Base-by-base conservation (phyloP, 2,797 vertebrate genomes). In the Toxotes lorentzi region DNA sequence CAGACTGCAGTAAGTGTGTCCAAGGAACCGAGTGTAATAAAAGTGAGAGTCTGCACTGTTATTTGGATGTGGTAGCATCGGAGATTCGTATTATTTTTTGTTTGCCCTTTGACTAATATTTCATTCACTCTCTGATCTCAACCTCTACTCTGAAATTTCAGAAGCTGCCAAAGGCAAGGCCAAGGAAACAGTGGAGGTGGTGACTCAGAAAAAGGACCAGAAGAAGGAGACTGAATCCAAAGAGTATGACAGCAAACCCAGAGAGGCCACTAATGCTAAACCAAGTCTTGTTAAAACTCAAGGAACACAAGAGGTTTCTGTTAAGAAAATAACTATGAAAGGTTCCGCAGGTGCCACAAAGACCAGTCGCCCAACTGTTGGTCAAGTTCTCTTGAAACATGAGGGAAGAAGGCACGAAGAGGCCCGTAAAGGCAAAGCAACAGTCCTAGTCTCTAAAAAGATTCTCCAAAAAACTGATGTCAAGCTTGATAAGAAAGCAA, bases 1-100 rank as follows among this genome's bases (percentile, higher is more conserved):
- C 84, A 47, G 96, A 97, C 88, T 98, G 97, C 84, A 86, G 94
- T 85, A 73, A 84, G 73, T 94, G 84, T 94, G 91, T 76, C 83
- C 92, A 35, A 81, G 93, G 91, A 77, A 63, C 21, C 4, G 86
- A 91, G 9, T 95, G 94, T 81, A 79, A 59, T 59, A 92, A 81
- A 82, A 93, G 85, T 92, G 48, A 60, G 5, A 30, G 3, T 59
- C 17, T 72, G 14, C n/a, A 35, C 7, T 71, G 7, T 58, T 74
- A 62, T 64, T 45, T 40, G 11, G 13, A 65, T 60, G 14, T 54
- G 23, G 2, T 62, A 58, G 12, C 23, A 35, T 47, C 16, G 8
- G 14, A 21, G 13, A 73, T 35, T 54, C 8, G 43, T 38, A 4
- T 10, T 7, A 10, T 57, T 21, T 21, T 73, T 54, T 24, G 53